phyloP scores from a whole-genome alignment of 2,113 vertebrate genomes.

The Haliaeetus leucogaster region DNA sequence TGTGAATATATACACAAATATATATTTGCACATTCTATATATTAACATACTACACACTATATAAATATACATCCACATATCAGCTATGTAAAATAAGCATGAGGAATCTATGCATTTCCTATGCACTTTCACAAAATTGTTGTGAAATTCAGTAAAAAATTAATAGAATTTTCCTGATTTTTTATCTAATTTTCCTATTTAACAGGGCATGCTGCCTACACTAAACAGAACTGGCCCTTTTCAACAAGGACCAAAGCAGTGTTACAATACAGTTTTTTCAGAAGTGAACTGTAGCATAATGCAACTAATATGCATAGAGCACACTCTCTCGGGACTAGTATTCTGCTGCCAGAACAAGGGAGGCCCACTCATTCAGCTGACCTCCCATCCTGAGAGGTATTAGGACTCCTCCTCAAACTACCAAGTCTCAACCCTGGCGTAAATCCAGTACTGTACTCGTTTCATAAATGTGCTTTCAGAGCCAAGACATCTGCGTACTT shows the following conservation, averaged over 20 bases:
- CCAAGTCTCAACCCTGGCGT: slow-evolving; percentile 36
- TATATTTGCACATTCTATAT: not conserved
- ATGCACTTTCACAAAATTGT: not conserved
- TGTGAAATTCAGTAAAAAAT: not conserved
- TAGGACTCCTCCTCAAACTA: slow-evolving; percentile 62
- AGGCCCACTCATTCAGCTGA: slow-evolving; percentile 31
- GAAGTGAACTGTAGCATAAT: not conserved
- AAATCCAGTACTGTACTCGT: slow-evolving; percentile 45
- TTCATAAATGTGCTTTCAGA: slow-evolving; percentile 57
- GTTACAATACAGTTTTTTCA: not conserved
- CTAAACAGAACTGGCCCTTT: not conserved
- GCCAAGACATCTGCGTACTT: slow-evolving; percentile 69
- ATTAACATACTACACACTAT: not conserved
- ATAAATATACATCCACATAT: not conserved
- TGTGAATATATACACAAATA: not conserved
- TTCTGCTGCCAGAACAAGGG: slow-evolving; percentile 19
- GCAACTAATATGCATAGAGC: not conserved
- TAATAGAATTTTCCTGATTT: rapidly evolving
- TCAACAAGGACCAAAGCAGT: not conserved
- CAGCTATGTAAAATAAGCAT: not conserved
- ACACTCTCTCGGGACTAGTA: not conserved
- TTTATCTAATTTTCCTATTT: not conserved
- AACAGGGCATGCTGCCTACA: not conserved
- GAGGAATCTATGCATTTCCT: not conserved
- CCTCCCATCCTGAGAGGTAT: slow-evolving; percentile 47